Evolutionary conservation across 2,888 invertebrate genomes (phyloP), one percentile per base, ranked within the genome.

Genomic region (Bhutanitis thaidina): DNA sequence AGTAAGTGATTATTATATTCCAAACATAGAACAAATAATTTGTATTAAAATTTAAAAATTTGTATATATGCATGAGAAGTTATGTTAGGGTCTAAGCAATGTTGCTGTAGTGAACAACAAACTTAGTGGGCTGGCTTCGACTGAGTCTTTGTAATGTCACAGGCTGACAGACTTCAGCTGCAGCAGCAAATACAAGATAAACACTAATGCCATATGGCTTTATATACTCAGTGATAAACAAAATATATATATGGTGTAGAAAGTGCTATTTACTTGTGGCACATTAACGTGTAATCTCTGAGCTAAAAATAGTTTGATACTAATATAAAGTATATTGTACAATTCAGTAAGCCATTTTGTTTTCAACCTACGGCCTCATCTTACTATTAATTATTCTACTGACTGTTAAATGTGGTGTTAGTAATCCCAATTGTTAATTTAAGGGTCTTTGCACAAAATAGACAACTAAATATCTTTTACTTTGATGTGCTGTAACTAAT

Each of bases 51-150:
- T 62, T 45, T 56, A 59, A 61, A 62, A 49, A 57, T 71, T 63
- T 73, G 70, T 73, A 70, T 69, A 69, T 73, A 69, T 61, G 59
- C 65, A 64, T 60, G 59, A 65, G 5, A 20, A 3, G 20, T 20
- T 67, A 51, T 61, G 67, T 68, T 67, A 68, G 55, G 53, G 60
- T 58, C 55, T 61, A 63, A 65, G 65, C 53, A 56, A 20, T 3
- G 64, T 62, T 64, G 57, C 43, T 44, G 35, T 30, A 41, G 36
- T 20, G 20, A 30, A 46, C 8, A 27, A 8, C 41, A 13, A 34
- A 8, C 47, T 38, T 47, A 25, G 43, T 34, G 34, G 20, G 39
- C 39, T 12, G 29, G 35, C 12, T 36, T 41, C 27, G 12, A 41
- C 35, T 15, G 34, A 34, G 39, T 43, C 7, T 34, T 20, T 20